A percentile compares a stretch with the other conserved stretches of the same genome.
These are phyloP conservation scores for Pterocles orientalis DNA, from an alignment of 2,113 vertebrate genomes.

Conservation along the genomic window DNA sequence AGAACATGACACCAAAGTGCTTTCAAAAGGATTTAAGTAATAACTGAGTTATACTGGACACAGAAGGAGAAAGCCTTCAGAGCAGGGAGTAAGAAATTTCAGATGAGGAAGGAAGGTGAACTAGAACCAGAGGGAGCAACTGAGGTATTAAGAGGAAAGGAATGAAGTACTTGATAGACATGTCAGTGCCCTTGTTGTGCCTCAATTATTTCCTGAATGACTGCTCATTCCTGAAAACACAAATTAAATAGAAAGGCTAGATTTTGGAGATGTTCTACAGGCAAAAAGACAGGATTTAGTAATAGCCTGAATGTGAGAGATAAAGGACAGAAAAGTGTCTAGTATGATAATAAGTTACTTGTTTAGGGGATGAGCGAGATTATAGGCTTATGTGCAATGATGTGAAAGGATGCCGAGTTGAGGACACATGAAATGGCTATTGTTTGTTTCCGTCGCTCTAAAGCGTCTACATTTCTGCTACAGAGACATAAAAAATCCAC, in stretches of 20 bases:
- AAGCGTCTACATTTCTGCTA: background rate
- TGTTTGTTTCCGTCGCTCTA: background rate
- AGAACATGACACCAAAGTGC: background rate
- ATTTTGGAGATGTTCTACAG: conserved; percentile 24
- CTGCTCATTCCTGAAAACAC: conserved; percentile 6
- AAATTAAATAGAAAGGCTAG: conserved; percentile 22
- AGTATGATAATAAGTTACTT: conserved; percentile 22
- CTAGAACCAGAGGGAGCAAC: background rate
- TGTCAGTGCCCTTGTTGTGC: background rate
- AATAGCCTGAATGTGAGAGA: conserved; percentile 26
- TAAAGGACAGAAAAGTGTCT: background rate
- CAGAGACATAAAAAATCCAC: background rate
- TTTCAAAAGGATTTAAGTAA: background rate
- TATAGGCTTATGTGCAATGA: conserved; percentile 6
- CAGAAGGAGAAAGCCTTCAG: background rate
- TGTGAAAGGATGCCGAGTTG: background rate
- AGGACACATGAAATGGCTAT: background rate
- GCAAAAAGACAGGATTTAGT: conserved; percentile 6
- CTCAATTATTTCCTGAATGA: conserved; percentile 17
- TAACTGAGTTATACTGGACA: background rate
- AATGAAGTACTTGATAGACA: background rate
- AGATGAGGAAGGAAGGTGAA: background rate
- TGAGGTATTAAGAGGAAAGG: background rate
- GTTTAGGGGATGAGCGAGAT: conserved; percentile 12
- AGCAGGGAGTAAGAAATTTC: background rate